Base-by-base conservation (phyloP, 2,113 vertebrate species). In the Herpailurus yagouaroundi region DNA sequence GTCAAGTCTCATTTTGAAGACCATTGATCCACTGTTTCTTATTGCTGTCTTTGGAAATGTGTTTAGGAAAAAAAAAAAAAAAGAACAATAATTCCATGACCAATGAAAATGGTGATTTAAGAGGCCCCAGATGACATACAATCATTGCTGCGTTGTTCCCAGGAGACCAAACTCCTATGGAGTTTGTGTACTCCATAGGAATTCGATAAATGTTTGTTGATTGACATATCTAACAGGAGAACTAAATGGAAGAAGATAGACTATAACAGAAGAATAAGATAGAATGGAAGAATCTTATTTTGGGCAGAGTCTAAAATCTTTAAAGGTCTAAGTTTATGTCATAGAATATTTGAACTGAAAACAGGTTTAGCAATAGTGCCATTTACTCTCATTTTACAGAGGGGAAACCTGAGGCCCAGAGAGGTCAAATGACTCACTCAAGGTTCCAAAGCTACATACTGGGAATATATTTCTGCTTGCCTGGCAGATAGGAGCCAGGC, bases 381-480 rank as follows among this genome's bases (percentile, higher is more conserved):
- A 94, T 55, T 88, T 66, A 52, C 11, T 19, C 95, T 94, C 57
- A 84, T 81, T 96, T 96, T 82, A 76, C 3, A 88, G 50, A 95
- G 55, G 14, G 95, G 92, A 80, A 94, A 31, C 41, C 11, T 79
- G 21, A 97, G 38, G 33, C 12, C 10, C 6, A 68, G 50, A 41
- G 66, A 94, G 73, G 38, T 77, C 36, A 81, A 81, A 85, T 52
- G 66, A 36, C 31, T 91, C 48, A 84, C 31, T 95, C 63, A 89
- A 80, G n/a, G 4, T 87, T 33, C 14, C 41, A 88, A 85, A 82
- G 2, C 41, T 94, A 60, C 81, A 48, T 23, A 60, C 27, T 7
- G 52, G 23, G 10, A 77, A 64, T 29, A 27, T n/a, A 71, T 74
- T 95, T 92, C 76, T 14, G 76, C 5, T 93, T 57, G 5, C 4